A percentile compares a stretch with the other conserved stretches of the same genome.
Evolutionary conservation across 2,888 invertebrate genomes (phyloP).

Genomic region (Thyatira batis): DNA sequence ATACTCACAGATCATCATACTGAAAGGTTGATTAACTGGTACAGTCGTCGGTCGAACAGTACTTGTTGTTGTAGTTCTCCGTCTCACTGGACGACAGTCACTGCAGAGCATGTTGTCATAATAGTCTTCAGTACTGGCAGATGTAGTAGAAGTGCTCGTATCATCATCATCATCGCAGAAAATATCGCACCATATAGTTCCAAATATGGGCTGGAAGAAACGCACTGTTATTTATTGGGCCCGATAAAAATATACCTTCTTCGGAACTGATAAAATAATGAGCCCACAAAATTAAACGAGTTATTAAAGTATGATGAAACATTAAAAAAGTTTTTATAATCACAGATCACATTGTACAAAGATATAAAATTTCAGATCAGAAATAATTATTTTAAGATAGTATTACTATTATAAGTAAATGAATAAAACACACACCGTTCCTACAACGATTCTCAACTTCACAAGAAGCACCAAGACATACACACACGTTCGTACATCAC

Average conservation of each 20-base stretch:
- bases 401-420: slow-evolving; percentile 1
- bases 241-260: too few species aligned
- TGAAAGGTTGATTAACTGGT: slow-evolving; percentile 22
- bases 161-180: slow-evolving; percentile 55
- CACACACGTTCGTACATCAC: slow-evolving; percentile 53
- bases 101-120: slow-evolving; percentile 15
- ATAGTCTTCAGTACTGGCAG: slow-evolving; percentile 20
- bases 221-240: not conserved
- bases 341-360: too few species aligned
- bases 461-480: slow-evolving; percentile 52
- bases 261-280: too few species aligned
- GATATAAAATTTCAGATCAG: too few species aligned
- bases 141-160: slow-evolving; percentile 24
- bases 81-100: slow-evolving; percentile 9
- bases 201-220: slow-evolving; percentile 54
- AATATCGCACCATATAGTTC: slow-evolving; percentile 44
- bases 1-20: slow-evolving; percentile 50
- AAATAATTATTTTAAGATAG: too few species aligned
- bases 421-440: slow-evolving; percentile 52
- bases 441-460: slow-evolving; percentile 46
- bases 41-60: not conserved
- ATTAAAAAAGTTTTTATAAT: not conserved
- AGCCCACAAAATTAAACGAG: not conserved
- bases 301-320: not conserved
- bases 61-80: slow-evolving; percentile 20